Percentiles rank a stretch among this genome's conserved stretches.
Evolutionary conservation across 2,888 invertebrate genomes (phyloP).

Genomic region (Portevinia maculata): DNA sequence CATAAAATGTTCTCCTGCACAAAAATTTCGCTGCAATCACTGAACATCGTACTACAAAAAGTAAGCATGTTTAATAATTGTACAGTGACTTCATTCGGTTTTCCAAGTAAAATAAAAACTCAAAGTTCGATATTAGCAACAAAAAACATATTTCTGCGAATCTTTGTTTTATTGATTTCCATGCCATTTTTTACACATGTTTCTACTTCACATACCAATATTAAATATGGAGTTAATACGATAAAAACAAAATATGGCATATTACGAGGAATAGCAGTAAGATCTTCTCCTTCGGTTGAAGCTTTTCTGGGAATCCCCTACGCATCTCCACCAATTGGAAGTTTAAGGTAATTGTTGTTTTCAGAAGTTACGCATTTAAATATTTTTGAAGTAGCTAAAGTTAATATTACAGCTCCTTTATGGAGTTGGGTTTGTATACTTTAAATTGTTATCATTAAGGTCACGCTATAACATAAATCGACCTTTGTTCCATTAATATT

Average conservation of each 20-base stretch:
- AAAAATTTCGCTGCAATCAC: not conserved
- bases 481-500: too few species aligned
- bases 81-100: not conserved
- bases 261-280: slow-evolving; percentile 92
- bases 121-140: slow-evolving; percentile 11
- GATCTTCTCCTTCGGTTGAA: slow-evolving; percentile 91
- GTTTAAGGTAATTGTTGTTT: slow-evolving; percentile 87
- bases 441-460: too few species aligned
- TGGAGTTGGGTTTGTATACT: too few species aligned
- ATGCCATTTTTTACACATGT: slow-evolving; percentile 78
- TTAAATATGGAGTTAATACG: slow-evolving; percentile 91
- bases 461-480: too few species aligned
- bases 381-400: not conserved
- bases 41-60: not conserved
- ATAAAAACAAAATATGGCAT: slow-evolving; percentile 95
- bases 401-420: not conserved
- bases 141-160: slow-evolving; percentile 68
- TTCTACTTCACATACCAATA: slow-evolving; percentile 82
- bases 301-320: slow-evolving; percentile 97
- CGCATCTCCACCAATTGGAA: slow-evolving; percentile 95
- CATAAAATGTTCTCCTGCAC: not conserved
- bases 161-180: slow-evolving; percentile 77
- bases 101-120: slow-evolving; percentile 5
- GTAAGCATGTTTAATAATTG: slow-evolving; percentile 11
- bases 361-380: not conserved